Evolutionary conservation across 2,113 vertebrate species (phyloP).

Genomic region (Tretioscincus oriximinensis): DNA sequence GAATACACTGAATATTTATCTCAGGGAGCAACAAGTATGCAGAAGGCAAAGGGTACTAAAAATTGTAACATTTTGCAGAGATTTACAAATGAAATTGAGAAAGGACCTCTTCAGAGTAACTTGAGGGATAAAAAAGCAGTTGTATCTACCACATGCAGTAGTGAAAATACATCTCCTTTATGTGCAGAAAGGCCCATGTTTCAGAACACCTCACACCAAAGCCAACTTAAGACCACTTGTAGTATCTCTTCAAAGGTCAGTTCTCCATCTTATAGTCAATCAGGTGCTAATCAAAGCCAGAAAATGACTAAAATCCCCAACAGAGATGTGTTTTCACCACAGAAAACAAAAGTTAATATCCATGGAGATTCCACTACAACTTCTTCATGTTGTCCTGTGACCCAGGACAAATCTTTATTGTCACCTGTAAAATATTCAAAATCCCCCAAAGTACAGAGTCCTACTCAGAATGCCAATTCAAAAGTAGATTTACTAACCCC

Average conservation of each 20-base stretch:
- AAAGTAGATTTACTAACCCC: slow-evolving; percentile 63
- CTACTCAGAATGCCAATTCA: slow-evolving; percentile 65
- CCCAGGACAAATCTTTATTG: slow-evolving; percentile 73
- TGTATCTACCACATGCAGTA: slow-evolving; percentile 49
- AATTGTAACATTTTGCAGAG: slow-evolving; percentile 70
- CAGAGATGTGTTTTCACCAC: slow-evolving; percentile 76
- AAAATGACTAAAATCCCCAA: slow-evolving; percentile 80
- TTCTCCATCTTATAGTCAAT: slow-evolving; percentile 62
- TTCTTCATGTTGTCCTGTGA: slow-evolving; percentile 49
- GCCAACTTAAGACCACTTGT: slow-evolving; percentile 70
- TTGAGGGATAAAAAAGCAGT: slow-evolving; percentile 54
- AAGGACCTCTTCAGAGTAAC: slow-evolving; percentile 59
- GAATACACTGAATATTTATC: slow-evolving; percentile 69
- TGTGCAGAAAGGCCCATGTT: slow-evolving; percentile 58
- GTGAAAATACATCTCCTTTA: slow-evolving; percentile 55
- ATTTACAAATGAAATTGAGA: slow-evolving; percentile 69
- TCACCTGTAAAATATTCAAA: slow-evolving; percentile 76
- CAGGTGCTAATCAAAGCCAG: slow-evolving; percentile 65
- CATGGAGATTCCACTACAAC: slow-evolving; percentile 42
- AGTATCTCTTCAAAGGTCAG: slow-evolving; percentile 63
- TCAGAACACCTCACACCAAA: slow-evolving; percentile 69
- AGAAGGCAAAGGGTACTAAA: slow-evolving; percentile 61
- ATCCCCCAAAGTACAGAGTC: slow-evolving; percentile 73
- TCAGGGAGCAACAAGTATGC: slow-evolving; percentile 74
- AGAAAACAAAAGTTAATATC: slow-evolving; percentile 64